phyloP scores from a whole-genome alignment of 2,113 vertebrate genomes.

The Mobula birostris region DNA sequence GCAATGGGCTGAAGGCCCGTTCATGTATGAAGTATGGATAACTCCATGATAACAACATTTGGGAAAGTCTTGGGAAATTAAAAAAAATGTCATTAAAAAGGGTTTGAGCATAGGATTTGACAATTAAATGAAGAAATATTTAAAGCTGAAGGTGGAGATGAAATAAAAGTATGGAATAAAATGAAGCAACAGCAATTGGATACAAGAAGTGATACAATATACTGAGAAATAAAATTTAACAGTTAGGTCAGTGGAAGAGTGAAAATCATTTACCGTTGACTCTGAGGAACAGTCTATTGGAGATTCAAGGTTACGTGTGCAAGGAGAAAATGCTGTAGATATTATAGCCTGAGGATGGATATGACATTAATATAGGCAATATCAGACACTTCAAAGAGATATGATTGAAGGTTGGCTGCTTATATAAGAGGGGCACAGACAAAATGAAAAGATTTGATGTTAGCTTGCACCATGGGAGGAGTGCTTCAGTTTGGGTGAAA shows the following conservation, averaged over 20 bases:
- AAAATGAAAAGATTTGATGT: background rate
- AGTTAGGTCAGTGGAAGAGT: background rate
- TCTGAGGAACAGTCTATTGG: background rate
- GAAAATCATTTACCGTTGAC: background rate
- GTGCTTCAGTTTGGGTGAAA: background rate
- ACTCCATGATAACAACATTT: background rate
- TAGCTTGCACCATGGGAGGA: background rate
- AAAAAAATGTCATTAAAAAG: background rate
- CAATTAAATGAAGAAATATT: background rate
- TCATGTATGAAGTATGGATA: no score
- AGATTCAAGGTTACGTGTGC: background rate
- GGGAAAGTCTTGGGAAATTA: background rate
- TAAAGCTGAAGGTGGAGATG: background rate
- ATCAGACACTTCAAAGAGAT: conserved; percentile 9
- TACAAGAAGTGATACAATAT: background rate
- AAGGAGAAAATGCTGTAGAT: background rate
- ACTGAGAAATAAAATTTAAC: background rate
- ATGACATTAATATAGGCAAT: background rate
- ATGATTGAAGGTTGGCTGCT: background rate
- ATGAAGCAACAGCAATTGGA: background rate
- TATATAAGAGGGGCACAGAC: background rate
- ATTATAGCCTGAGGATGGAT: background rate
- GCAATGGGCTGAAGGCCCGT: no score
- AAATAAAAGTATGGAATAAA: background rate
- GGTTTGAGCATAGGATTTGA: background rate